Base-by-base conservation (phyloP, 2,888 invertebrate genomes). In the Idaea straminata region DNA sequence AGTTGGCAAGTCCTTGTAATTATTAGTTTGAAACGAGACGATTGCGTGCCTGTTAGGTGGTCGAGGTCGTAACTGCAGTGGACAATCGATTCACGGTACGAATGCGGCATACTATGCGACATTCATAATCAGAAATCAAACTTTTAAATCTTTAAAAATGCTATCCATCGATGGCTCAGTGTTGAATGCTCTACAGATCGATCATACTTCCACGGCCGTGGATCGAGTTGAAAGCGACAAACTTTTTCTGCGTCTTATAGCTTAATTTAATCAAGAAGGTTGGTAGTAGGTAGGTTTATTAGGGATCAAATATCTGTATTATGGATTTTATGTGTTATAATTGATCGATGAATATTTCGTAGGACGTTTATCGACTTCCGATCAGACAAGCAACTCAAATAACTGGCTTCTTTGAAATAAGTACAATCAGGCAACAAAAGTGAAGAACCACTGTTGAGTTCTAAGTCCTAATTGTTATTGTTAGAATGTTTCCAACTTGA, bases 81-180 rank as follows among this genome's bases (percentile, higher is more conserved):
- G 87, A 86, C 89, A 89, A 90, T 91, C 89, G 89, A 91, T 91
- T 90, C 89, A 83, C 75, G 75, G 86, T 87, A 89, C 87, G 83
- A 86, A 89, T 87, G 88, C 88, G 86, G 87, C 84, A 86, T 83
- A 83, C 81, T 85, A 85, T 89, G 88, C 88, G 88, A 87, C 88
- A 85, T 82, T 82, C 15, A 47, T 81, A 84, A 84, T 85, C 83
- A 78, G 82, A 81, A 84, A 82, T 82, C 81, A 83, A 81, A 81
- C 79, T 77, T 79, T 79, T 71, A 70, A 76, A 78, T 72, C 71
- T 70, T 69, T 66, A 61, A 63, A 68, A 79, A 75, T 64, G 65
- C 59, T 65, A 67, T 83, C 68, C 82, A 84, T 81, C 78, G 80
- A 74, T 68, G 71, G 62, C 65, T 68, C 47, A 65, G 67, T 64